Percentiles rank a stretch among this genome's conserved stretches.
These are phyloP conservation scores for Himalopsyche kuldschensis DNA, from an alignment of 2,888 invertebrate genomes.

Conservation along the genomic window DNA sequence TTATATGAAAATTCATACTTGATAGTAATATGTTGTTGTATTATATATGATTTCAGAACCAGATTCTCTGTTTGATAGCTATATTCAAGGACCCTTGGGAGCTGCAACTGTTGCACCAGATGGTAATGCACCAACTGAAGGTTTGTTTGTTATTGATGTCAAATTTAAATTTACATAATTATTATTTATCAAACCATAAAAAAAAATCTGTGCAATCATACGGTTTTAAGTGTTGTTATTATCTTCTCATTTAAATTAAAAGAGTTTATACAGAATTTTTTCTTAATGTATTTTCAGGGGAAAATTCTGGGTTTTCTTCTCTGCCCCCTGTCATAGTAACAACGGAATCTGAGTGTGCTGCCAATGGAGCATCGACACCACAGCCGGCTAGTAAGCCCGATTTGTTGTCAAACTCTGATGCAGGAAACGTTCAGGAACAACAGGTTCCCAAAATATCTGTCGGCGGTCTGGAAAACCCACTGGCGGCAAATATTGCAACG, in stretches of 20 bases:
- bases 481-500: constrained; percentile 51
- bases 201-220: too few relatives aligned
- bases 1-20: too few relatives aligned
- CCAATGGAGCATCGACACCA: background rate
- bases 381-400: background rate
- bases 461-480: constrained; percentile 53
- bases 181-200: background rate
- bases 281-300: constrained; percentile 43
- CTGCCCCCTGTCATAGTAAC: constrained; percentile 62
- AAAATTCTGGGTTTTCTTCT: constrained; percentile 50
- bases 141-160: constrained; percentile 42
- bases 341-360: constrained; percentile 45
- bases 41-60: constrained; percentile 57
- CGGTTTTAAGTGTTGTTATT: too few relatives aligned
- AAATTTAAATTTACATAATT: constrained; percentile 12
- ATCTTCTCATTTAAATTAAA: too few relatives aligned
- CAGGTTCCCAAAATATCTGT: constrained; percentile 40
- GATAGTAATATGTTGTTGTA: too few relatives aligned
- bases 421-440: constrained; percentile 29
- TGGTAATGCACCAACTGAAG: constrained; percentile 55
- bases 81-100: constrained; percentile 57
- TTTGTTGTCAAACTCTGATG: background rate
- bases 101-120: constrained; percentile 50
- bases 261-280: background rate
- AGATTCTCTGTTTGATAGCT: constrained; percentile 72